A percentile compares a stretch with the other conserved stretches of the same genome.
Conservation (phyloP, 2,113 vertebrate genomes). For the Brachyhypopomus occidentalis region DNA sequence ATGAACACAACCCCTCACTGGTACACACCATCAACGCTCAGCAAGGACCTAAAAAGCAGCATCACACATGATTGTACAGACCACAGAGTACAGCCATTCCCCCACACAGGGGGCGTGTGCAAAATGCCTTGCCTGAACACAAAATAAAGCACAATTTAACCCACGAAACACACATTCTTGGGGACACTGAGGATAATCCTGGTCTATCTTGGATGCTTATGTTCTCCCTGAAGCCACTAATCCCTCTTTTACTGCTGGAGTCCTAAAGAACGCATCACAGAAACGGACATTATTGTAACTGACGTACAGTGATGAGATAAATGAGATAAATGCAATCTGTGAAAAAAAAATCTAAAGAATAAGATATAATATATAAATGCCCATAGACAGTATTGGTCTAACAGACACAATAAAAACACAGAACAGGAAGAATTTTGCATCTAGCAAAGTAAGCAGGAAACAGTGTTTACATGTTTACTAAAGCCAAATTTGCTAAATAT, state of each 20-base stretch:
- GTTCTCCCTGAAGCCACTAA: background rate
- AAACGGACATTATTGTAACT: background rate
- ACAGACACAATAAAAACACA: too few relatives aligned
- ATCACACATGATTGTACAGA: background rate
- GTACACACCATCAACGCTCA: background rate
- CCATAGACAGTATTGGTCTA: too few relatives aligned
- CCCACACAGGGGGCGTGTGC: background rate
- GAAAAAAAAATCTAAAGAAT: too few relatives aligned
- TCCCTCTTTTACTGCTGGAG: background rate
- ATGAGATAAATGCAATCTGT: too few relatives aligned
- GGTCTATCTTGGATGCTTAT: background rate
- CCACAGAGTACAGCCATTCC: background rate
- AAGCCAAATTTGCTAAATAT: too few relatives aligned
- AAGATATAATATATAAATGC: too few relatives aligned
- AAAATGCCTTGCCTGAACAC: background rate
- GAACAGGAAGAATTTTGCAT: too few relatives aligned
- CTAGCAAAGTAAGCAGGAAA: background rate
- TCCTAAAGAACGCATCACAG: background rate
- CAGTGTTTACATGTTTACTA: too few relatives aligned
- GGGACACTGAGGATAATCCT: background rate
- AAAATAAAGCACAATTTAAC: background rate
- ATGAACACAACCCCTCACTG: slow-evolving; percentile 1
- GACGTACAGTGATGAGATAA: too few relatives aligned
- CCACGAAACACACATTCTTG: background rate
- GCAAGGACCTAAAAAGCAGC: background rate